A percentile compares a stretch with the other conserved stretches of the same genome.
Evolutionary conservation across 2,888 invertebrate species (phyloP).

Genomic region (Melangyna quadrimaculata): DNA sequence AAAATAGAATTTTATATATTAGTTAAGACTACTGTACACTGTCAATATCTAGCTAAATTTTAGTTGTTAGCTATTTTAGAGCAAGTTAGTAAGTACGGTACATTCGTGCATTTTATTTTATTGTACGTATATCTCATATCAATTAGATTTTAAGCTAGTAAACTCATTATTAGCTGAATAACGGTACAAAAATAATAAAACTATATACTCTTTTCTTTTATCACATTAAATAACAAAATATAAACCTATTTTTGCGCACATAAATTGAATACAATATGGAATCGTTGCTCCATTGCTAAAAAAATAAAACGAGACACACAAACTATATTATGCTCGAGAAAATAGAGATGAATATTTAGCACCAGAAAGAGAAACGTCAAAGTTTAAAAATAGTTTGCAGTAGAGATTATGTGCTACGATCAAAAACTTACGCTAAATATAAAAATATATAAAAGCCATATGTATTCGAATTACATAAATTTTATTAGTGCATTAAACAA

Average conservation of each 20-base stretch:
- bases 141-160: too few species aligned
- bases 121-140: too few species aligned
- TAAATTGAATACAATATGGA: not conserved
- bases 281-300: constrained; percentile 27
- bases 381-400: constrained; percentile 60
- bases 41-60: too few species aligned
- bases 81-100: too few species aligned
- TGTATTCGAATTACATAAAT: not conserved
- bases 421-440: constrained; percentile 1
- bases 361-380: constrained; percentile 33
- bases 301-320: constrained; percentile 42
- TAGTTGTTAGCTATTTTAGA: too few species aligned
- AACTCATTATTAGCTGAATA: too few species aligned
- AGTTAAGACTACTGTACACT: too few species aligned
- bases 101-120: too few species aligned
- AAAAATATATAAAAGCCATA: not conserved
- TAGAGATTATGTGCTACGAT: constrained; percentile 35
- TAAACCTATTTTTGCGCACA: not conserved
- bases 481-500: not conserved
- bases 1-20: too few species aligned
- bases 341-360: constrained; percentile 17
- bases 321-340: constrained; percentile 9
- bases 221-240: too few species aligned
- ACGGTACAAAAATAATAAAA: too few species aligned
- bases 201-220: too few species aligned